Conservation (phyloP, 1,140 invertebrate species). For the Conus ventricosus region DNA sequence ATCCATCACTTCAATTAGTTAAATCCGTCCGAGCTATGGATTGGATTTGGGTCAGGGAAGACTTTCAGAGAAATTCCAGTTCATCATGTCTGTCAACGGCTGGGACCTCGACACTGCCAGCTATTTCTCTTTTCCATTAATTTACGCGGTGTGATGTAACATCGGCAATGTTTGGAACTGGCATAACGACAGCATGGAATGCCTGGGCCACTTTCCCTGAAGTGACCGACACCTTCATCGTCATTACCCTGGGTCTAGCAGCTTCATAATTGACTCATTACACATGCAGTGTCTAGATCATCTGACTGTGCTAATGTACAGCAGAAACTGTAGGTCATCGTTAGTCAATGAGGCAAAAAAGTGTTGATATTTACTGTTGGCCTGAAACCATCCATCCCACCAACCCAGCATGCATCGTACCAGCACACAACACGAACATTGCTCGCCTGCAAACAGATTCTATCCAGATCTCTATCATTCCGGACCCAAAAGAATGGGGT, state of each 20-base stretch:
- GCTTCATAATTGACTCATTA: background rate
- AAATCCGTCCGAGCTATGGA: background rate
- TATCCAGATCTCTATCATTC: background rate
- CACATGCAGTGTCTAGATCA: background rate
- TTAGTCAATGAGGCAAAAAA: conserved; percentile 19
- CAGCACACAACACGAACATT: conserved; percentile 10
- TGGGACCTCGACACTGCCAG: background rate
- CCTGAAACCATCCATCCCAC: background rate
- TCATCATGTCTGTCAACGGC: background rate
- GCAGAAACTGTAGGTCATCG: conserved; percentile 23
- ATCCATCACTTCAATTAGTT: background rate
- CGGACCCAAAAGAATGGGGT: conserved; percentile 11
- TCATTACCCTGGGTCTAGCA: conserved; percentile 2
- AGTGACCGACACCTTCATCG: conserved; percentile 22
- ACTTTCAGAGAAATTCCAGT: conserved; percentile 11
- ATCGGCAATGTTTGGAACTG: conserved; percentile 25
- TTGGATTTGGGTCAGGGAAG: background rate
- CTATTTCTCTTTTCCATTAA: conserved; percentile 18
- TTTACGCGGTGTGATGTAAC: conserved; percentile 2
- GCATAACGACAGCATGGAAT: conserved; percentile 31
- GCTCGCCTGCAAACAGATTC: background rate
- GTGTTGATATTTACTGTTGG: conserved; percentile 17
- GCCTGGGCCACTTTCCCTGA: conserved; percentile 29
- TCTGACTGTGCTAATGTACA: conserved; percentile 24
- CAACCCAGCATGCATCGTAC: conserved; percentile 20